Percentiles rank a stretch among this genome's conserved stretches.
phyloP scores from a whole-genome alignment of 2,113 vertebrate genomes.

The Ciconia boyciana region DNA sequence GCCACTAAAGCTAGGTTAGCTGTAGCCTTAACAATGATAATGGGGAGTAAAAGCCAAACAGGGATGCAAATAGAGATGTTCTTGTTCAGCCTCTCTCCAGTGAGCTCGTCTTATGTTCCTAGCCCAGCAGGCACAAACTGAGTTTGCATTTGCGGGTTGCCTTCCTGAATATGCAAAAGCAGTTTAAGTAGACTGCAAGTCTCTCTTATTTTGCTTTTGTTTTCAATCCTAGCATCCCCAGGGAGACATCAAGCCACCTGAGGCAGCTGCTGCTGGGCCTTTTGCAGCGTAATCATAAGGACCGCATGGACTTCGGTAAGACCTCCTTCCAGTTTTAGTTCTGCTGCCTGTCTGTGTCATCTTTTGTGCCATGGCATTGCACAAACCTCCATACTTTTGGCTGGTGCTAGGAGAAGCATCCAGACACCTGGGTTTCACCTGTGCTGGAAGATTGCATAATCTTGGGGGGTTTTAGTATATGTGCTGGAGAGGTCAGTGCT shows the following conservation, averaged over 20 bases:
- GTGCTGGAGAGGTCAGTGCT: neutral
- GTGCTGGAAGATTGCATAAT: neutral
- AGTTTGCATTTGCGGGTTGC: slow-evolving; percentile 20
- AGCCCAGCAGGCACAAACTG: slow-evolving; percentile 1
- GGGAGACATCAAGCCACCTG: slow-evolving; percentile 88
- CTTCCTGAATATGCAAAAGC: slow-evolving; percentile 21
- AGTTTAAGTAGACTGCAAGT: neutral
- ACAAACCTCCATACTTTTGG: neutral
- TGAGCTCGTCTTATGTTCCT: neutral
- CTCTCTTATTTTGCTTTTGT: slow-evolving; percentile 26
- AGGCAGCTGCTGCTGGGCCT: slow-evolving; percentile 88
- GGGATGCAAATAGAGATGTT: neutral
- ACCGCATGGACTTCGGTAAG: slow-evolving; percentile 92
- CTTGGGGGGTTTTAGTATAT: neutral
- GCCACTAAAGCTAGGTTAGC: neutral
- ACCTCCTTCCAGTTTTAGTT: neutral
- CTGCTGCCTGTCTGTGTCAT: neutral
- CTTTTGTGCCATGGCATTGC: neutral
- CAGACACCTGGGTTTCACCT: neutral
- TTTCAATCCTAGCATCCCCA: slow-evolving; percentile 82
- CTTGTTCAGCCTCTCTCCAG: neutral
- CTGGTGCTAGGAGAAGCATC: neutral
- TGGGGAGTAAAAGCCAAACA: neutral
- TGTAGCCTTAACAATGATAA: neutral
- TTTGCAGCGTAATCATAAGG: slow-evolving; percentile 86